Evolutionary conservation across 37 sponge, comb jelly and placozoan genomes (phyloP), one percentile per base, ranked within the genome.

Genomic region (Hexactinellida sp.): DNA sequence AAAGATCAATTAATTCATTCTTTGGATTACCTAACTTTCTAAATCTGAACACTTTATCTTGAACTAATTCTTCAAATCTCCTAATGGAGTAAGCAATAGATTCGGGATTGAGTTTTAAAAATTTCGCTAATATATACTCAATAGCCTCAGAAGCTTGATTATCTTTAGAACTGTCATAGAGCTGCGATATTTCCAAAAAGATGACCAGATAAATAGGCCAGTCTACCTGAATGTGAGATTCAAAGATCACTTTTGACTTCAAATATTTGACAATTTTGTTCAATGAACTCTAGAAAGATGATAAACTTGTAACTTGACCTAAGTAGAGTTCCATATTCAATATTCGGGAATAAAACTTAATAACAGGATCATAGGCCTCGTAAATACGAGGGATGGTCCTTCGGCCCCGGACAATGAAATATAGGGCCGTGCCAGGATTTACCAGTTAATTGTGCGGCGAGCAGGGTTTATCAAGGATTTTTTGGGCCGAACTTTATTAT

Each of bases 191-290:
- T 63, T 63, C 76, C 30, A n/a, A 63, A 23, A 63, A 63, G 13
- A 63, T 63, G 28, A 63, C 30, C 5, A 63, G 30, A n/a, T 63
- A 63, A 21, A 63, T 7, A 10, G 76, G 76, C 76, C 76, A 63
- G 76, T 63, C 76, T n/a, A 63, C 34, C 13, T 63, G 76, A 28
- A 63, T n/a, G 76, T 63, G 76, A 25, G 21, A 3, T 1, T 63
- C 30, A n/a, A 63, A 63, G 30, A 63, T 63, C 3, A 63, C 76
- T 63, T 63, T 63, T 10, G 21, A 25, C 76, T 63, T 63, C 30
- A 63, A 63, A 28, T 63, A 63, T 63, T 63, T 63, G 28, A n/a
- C 76, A 28, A 63, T 63, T n/a, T 63, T 63, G 76, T 63, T 63
- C 28, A 63, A n/a, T 23, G 30, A 21, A 25, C 34, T n/a, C 76